These are phyloP conservation scores for Psilanteris sp. DNA, from an alignment of 1,140 invertebrate genomes.

Conservation along the genomic window DNA sequence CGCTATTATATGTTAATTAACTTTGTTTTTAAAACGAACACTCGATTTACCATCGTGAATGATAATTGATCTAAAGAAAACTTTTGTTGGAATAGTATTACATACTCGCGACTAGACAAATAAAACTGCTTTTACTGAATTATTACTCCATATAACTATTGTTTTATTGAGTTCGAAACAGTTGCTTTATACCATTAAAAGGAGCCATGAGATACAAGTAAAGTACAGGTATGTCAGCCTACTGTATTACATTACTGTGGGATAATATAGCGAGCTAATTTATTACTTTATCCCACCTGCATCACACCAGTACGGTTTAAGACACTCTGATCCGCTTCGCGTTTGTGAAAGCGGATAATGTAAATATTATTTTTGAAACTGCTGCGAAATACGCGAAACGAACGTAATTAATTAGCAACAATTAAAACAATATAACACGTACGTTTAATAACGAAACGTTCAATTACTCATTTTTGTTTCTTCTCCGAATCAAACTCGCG, in stretches of 20 bases:
- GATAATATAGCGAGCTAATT: constrained; percentile 53
- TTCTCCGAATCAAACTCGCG: too few relatives aligned
- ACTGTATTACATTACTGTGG: constrained; percentile 56
- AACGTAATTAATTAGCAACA: constrained; percentile 6
- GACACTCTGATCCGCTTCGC: constrained; percentile 24
- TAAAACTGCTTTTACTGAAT: constrained; percentile 34
- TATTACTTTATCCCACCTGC: constrained; percentile 55
- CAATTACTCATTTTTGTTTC: too few relatives aligned
- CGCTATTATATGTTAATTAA: constrained; percentile 8
- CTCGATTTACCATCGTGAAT: constrained; percentile 12
- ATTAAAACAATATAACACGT: too few relatives aligned
- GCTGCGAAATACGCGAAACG: constrained; percentile 2
- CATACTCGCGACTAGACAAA: constrained; percentile 7
- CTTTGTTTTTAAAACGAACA: constrained; percentile 4
- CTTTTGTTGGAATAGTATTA: constrained; percentile 18
- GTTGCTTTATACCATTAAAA: constrained; percentile 43
- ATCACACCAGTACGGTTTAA: constrained; percentile 33
- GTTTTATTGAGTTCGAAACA: constrained; percentile 48
- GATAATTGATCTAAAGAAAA: constrained; percentile 15
- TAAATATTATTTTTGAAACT: constrained; percentile 21
- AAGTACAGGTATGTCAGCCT: constrained; percentile 35
- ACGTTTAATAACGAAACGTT: too few relatives aligned
- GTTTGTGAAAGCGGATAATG: constrained; percentile 37
- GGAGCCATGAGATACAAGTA: constrained; percentile 38
- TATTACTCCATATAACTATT: constrained; percentile 46